phyloP scores from a whole-genome alignment of 2,113 vertebrate genomes.

The Aix galericulata region DNA sequence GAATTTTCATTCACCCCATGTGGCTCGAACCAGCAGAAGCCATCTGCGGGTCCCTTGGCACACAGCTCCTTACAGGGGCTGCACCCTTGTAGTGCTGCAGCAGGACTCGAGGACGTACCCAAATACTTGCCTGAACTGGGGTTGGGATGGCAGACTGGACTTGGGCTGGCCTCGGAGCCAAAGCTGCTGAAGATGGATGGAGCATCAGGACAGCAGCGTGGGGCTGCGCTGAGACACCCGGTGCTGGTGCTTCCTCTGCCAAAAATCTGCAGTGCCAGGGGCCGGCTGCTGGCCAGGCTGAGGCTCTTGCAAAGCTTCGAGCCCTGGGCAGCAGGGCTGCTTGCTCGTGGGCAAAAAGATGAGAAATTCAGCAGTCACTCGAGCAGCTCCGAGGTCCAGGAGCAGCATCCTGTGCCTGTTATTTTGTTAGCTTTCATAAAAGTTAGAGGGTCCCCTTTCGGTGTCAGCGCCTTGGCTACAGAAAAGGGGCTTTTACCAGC shows the following conservation, averaged over 20 bases:
- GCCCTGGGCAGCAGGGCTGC: not conserved
- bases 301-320: not conserved
- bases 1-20: not conserved
- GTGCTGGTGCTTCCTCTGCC: not conserved
- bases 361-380: not conserved
- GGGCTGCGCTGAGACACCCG: not conserved
- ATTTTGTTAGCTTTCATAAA: not conserved
- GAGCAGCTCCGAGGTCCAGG: not conserved
- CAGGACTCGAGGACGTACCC: not conserved
- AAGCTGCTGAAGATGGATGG: not conserved
- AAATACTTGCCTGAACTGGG: not conserved
- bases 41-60: not conserved
- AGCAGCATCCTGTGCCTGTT: not conserved
- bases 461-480: not conserved
- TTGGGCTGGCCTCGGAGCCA: not conserved
- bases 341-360: not conserved
- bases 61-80: not conserved
- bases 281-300: not conserved
- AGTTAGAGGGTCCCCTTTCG: not conserved
- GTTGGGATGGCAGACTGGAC: not conserved
- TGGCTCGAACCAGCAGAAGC: conserved; percentile 1
- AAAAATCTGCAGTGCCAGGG: not conserved
- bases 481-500: not conserved
- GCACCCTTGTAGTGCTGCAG: not conserved
- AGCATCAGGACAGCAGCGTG: not conserved